phyloP scores from a whole-genome alignment of 2,888 invertebrate species.

The Bedellia somnulentella region DNA sequence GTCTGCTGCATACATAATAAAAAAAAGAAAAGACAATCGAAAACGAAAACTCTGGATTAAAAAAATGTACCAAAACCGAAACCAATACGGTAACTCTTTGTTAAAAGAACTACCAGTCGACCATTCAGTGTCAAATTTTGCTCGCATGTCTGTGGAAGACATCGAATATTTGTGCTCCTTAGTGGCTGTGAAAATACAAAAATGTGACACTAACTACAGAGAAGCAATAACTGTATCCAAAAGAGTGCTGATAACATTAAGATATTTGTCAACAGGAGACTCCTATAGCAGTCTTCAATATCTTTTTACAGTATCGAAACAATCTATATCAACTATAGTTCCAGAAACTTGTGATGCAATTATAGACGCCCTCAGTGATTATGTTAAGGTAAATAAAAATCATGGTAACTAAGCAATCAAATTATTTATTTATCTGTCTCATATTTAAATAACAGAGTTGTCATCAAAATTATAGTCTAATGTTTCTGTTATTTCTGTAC shows the following conservation, averaged over 20 bases:
- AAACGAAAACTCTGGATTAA: too few species aligned
- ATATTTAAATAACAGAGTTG: background rate
- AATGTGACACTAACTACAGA: conserved; percentile 1
- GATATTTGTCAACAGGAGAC: conserved; percentile 3
- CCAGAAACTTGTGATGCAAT: conserved; percentile 2
- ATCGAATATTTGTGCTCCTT: background rate
- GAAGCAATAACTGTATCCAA: background rate
- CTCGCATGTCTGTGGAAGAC: background rate
- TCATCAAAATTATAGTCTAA: background rate
- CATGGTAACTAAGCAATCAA: background rate
- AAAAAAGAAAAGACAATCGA: too few species aligned
- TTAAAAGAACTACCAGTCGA: background rate
- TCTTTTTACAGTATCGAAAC: conserved; percentile 2
- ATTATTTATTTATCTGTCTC: background rate
- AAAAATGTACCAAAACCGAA: too few species aligned
- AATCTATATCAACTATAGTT: conserved; percentile 1
- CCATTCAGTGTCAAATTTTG: background rate
- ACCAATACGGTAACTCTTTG: background rate
- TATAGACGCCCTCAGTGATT: background rate
- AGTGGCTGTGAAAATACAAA: background rate
- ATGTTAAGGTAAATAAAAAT: conserved; percentile 2
- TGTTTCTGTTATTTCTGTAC: too few species aligned
- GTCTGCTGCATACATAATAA: too few species aligned
- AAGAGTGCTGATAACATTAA: conserved; percentile 1
- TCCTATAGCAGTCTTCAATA: conserved; percentile 1